These are phyloP conservation scores for Drosophila simulans DNA, from an alignment of 1,140 invertebrate genomes.

Conservation along the genomic window DNA sequence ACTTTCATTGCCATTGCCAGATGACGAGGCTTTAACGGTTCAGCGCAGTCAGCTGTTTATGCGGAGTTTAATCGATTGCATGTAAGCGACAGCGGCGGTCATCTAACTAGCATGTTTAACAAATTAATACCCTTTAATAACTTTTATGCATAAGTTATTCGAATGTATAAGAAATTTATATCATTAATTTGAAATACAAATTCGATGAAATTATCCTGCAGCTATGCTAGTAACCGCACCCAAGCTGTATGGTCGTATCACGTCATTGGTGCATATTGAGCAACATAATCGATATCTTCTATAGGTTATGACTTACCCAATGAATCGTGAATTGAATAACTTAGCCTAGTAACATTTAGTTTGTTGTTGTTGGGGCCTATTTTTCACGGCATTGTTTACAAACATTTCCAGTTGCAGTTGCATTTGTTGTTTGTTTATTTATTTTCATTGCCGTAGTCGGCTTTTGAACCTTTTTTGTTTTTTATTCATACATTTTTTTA, in stretches of 20 bases:
- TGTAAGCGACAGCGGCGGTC: background rate
- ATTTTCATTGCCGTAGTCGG: conserved; percentile 56
- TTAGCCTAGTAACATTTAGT: conserved; percentile 46
- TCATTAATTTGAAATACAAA: no score
- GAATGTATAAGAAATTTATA: background rate
- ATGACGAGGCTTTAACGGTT: conserved; percentile 50
- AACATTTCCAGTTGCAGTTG: conserved; percentile 37
- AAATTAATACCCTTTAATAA: background rate
- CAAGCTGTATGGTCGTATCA: conserved; percentile 3
- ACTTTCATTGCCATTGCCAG: conserved; percentile 53
- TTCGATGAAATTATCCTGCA: background rate
- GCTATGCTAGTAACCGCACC: background rate
- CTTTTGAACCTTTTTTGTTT: background rate
- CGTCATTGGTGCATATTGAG: conserved; percentile 22
- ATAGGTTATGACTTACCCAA: conserved; percentile 40
- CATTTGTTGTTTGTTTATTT: conserved; percentile 4
- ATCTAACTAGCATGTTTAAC: background rate
- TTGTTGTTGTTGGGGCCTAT: conserved; percentile 23
- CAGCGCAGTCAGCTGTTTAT: conserved; percentile 35
- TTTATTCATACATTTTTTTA: background rate
- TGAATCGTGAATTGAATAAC: conserved; percentile 25
- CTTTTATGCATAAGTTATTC: background rate
- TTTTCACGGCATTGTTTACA: conserved; percentile 35
- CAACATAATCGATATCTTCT: conserved; percentile 48
- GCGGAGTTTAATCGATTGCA: conserved; percentile 41